phyloP scores from a whole-genome alignment of 64 coral and sea anemone species.

The Astreopora myriophthalma region DNA sequence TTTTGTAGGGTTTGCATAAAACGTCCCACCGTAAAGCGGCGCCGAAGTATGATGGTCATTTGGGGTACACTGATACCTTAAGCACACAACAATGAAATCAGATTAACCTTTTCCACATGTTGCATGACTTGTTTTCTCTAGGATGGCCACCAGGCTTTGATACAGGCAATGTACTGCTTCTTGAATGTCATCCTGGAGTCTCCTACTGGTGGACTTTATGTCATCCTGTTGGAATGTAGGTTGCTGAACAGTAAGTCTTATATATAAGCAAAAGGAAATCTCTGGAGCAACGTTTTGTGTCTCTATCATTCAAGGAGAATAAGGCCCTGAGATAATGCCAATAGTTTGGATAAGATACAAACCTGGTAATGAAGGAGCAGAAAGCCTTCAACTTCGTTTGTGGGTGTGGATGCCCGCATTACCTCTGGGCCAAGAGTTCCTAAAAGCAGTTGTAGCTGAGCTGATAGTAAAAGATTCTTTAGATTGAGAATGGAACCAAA shows the following conservation, averaged over 20 bases:
- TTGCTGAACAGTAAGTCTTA: background rate
- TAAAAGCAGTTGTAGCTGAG: conserved; percentile 75
- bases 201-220: conserved; percentile 70
- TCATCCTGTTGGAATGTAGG: conserved; percentile 59
- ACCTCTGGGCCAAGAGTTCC: conserved; percentile 83
- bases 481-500: conserved; percentile 33
- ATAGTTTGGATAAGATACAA: background rate
- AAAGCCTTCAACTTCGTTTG: conserved; percentile 46
- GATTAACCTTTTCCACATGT: conserved; percentile 33
- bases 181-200: conserved; percentile 82
- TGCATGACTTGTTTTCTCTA: conserved; percentile 50
- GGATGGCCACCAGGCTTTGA: conserved; percentile 62
- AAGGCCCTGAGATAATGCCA: background rate
- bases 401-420: conserved; percentile 43
- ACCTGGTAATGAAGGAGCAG: conserved; percentile 92
- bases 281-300: too few relatives aligned
- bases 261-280: too few relatives aligned
- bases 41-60: too few relatives aligned
- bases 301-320: too few relatives aligned
- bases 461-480: conserved; percentile 58
- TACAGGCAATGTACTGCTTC: conserved; percentile 77
- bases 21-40: too few relatives aligned
- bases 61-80: too few relatives aligned
- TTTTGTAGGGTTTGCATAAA: too few relatives aligned
- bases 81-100: background rate